These are phyloP conservation scores for Sebastes fasciatus DNA, from an alignment of 2,113 vertebrate species.

Conservation along the genomic window DNA sequence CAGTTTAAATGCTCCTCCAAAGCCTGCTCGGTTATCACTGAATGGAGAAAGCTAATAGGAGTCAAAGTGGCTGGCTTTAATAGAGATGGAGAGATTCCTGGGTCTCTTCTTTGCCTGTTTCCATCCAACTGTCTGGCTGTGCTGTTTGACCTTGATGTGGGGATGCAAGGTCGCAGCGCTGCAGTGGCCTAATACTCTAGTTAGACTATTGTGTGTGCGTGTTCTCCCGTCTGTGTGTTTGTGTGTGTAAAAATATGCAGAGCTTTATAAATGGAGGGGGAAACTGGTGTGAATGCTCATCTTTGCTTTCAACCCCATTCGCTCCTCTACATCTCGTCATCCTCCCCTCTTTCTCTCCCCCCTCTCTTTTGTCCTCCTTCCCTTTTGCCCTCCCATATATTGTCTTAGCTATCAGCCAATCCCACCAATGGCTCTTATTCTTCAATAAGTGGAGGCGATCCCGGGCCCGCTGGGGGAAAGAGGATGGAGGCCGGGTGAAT, in stretches of 20 bases:
- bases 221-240: conserved; percentile 21
- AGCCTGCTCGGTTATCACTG: conserved; percentile 59
- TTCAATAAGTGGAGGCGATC: conserved; percentile 72
- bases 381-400: conserved; percentile 60
- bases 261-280: conserved; percentile 30
- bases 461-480: conserved; percentile 45
- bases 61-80: conserved; percentile 56
- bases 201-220: conserved; percentile 20
- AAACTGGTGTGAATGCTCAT: conserved; percentile 23
- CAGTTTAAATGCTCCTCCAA: conserved; percentile 40
- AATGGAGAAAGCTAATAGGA: conserved; percentile 60
- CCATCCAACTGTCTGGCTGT: conserved; percentile 4
- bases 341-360: conserved; percentile 11
- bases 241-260: conserved; percentile 39
- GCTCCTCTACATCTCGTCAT: conserved; percentile 24
- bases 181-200: conserved; percentile 49
- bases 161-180: conserved; percentile 47
- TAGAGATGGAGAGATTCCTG: conserved; percentile 72
- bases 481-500: conserved; percentile 61
- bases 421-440: conserved; percentile 63
- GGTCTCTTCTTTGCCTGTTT: conserved; percentile 17
- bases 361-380: conserved; percentile 42
- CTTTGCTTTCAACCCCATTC: conserved; percentile 24
- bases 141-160: conserved; percentile 64
- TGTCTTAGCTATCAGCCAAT: conserved; percentile 69